Evolutionary conservation across 2,888 invertebrate species (phyloP).

Genomic region (Synanthedon myopaeformis): DNA sequence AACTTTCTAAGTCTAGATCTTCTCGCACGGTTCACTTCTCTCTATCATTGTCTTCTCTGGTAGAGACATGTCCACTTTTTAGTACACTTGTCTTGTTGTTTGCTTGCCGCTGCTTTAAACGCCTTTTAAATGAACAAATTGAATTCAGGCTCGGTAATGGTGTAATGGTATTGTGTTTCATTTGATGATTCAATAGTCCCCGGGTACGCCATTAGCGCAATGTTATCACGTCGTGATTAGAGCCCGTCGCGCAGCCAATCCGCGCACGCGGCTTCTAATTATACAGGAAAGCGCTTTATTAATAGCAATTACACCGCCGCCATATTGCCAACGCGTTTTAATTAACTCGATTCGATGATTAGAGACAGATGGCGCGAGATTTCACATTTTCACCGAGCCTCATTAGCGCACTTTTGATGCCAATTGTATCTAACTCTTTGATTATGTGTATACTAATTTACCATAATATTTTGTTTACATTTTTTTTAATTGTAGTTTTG

Average conservation of each 20-base stretch:
- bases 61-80: too few species aligned
- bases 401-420: constrained; percentile 40
- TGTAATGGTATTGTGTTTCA: too few species aligned
- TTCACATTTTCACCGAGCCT: constrained; percentile 42
- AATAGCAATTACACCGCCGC: constrained; percentile 68
- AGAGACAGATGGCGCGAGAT: constrained; percentile 65
- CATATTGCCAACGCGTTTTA: constrained; percentile 67
- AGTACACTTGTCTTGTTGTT: too few species aligned
- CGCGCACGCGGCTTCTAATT: constrained; percentile 56
- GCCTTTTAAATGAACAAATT: too few species aligned
- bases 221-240: constrained; percentile 68
- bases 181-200: too few species aligned
- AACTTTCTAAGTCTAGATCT: too few species aligned
- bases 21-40: too few species aligned
- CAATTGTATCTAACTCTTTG: too few species aligned
- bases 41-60: too few species aligned
- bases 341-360: constrained; percentile 68
- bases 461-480: not conserved
- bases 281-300: constrained; percentile 68
- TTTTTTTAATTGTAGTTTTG: not conserved
- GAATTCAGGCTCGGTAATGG: too few species aligned
- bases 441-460: not conserved
- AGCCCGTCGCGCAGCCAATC: constrained; percentile 54
- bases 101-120: too few species aligned
- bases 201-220: constrained; percentile 41